Base-by-base conservation (phyloP, 2,797 vertebrate genomes). In the Hozukius guyotensis region DNA sequence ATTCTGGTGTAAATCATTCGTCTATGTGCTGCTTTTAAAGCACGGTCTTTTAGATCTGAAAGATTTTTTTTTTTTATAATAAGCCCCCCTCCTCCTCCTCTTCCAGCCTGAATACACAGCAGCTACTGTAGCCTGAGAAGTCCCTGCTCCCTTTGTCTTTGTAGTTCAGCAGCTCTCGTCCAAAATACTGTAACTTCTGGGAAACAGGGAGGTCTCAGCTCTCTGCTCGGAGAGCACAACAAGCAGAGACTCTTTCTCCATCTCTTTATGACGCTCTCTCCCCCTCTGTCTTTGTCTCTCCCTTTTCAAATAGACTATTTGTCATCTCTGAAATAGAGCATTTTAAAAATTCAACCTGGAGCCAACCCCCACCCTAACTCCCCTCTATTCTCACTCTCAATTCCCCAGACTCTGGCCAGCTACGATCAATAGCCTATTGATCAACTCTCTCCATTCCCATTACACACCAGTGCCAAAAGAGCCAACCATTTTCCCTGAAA, bases 381-480 rank as follows among this genome's bases (percentile, higher is more conserved):
- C 89, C 92, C 88, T 89, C 90, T 90, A 91, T 95, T 94, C 93
- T 95, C 95, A 94, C 95, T 95, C 94, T 96, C 95, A 95, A 95
- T 96, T 95, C 96, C 93, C 95, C 90, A 94, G 95, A 95, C 94
- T 93, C 94, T 92, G 91, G 93, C 95, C 94, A 88, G 95, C 94
- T 86, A 81, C 89, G 79, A 96, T 96, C 96, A 95, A 96, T 96
- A 96, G 85, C 84, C 86, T 96, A 96, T 96, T 93, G 96, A 96
- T 96, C 95, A 95, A 88, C 95, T 96, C 95, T 93, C 95, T 95
- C 95, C 95, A 96, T 96, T 96, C 94, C 95, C 94, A 95, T 96
- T 96, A 95, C 92, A 94, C 95, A 92, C 93, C 91, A 94, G 93
- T 94, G 94, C 94, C 95, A 95, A 96, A 96, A 95, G 94, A 95